Percentiles rank a stretch among this genome's conserved stretches.
Evolutionary conservation across 2,113 vertebrate species (phyloP).

Genomic region (Anser cygnoides): DNA sequence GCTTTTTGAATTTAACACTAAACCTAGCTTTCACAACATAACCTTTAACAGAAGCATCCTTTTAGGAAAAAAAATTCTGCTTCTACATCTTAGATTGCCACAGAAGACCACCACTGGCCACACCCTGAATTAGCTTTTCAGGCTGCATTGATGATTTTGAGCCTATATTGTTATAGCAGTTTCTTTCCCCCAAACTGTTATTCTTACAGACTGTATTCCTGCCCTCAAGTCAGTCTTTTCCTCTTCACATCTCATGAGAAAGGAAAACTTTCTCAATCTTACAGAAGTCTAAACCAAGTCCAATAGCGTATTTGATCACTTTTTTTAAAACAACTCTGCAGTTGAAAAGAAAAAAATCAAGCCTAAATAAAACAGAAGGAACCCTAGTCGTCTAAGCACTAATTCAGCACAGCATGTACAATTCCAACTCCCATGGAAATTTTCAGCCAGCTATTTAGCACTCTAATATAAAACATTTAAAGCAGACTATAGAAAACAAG

Average conservation of each 20-base stretch:
- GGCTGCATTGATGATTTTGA: too few species aligned
- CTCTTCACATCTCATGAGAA: neutral
- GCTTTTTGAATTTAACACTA: too few species aligned
- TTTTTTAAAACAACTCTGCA: neutral
- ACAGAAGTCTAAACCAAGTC: neutral
- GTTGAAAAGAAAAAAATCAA: neutral
- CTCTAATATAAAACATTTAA: neutral
- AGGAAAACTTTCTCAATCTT: neutral
- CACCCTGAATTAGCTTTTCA: neutral
- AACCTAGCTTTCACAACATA: neutral
- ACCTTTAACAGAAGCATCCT: neutral
- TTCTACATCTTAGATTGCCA: neutral
- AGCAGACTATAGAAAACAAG: neutral
- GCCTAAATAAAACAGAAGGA: neutral
- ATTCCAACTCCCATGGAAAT: neutral
- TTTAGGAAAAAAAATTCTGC: slow-evolving; percentile 18
- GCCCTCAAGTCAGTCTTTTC: neutral
- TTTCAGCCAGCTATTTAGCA: neutral
- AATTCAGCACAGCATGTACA: neutral
- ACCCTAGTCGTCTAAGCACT: neutral
- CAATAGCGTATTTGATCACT: neutral
- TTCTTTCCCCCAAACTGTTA: neutral
- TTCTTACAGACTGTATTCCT: neutral
- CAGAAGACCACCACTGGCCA: neutral
- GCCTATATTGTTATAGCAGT: neutral